Base-by-base conservation (phyloP, 1,140 invertebrate species). In the Homalodisca vitripennis region DNA sequence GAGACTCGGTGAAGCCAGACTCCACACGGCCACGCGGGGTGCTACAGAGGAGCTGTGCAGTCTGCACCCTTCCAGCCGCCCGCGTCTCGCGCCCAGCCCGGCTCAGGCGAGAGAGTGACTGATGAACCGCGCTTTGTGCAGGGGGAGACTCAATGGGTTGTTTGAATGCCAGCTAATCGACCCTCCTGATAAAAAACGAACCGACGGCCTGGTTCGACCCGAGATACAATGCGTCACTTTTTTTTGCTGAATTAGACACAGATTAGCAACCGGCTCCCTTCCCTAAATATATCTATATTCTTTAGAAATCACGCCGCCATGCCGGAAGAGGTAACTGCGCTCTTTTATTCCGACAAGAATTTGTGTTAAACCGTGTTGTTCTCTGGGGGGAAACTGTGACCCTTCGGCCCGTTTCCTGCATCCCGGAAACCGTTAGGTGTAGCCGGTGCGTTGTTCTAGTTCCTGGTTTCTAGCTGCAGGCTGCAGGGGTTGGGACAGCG, bases 211-310 rank as follows among this genome's bases (percentile, higher is more conserved):
- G n/a, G n/a, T n/a, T n/a, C n/a, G n/a, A n/a, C n/a, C n/a, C n/a
- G 27, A 60, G 29, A 26, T 24, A 60, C 55, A 60, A 60, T 60
- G 55, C 55, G 14, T 60, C 27, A 22, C 26, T 26, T 60, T 60
- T 60, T 60, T 60, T 60, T 60, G 55, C 55, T 60, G 55, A 60
- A 60, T 60, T 60, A 60, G 55, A 60, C 55, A 60, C 55, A 60
- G 55, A 60, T 60, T 60, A 60, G 55, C 55, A 60, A 60, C 55
- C 55, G 55, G 55, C 3, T 60, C 55, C 55, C 55, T 60, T 60
- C 55, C 14, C 55, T 60, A 60, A 60, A 60, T 60, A 60, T 60
- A 60, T 60, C 55, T 60, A 60, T 60, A 60, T 60, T 60, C 55
- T 60, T 60, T 60, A 60, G 55, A 60, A 60, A 60, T 60, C 55